phyloP scores from a whole-genome alignment of 2,888 invertebrate species.

The Colletes collaris region DNA sequence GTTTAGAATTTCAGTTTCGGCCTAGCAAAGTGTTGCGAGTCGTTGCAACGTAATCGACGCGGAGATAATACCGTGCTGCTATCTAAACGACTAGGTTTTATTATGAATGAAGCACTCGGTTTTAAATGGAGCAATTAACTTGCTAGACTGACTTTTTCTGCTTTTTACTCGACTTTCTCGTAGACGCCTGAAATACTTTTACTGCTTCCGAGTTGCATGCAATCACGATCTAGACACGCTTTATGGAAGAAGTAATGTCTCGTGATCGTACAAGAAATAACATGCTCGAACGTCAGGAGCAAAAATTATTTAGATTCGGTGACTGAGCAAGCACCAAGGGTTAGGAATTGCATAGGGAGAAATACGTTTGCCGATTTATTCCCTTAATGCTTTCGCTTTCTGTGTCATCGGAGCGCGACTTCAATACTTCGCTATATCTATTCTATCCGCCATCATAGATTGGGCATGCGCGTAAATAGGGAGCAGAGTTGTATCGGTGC shows the following conservation, averaged over 20 bases:
- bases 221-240: background rate
- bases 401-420: too few species aligned
- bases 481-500: too few species aligned
- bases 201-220: background rate
- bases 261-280: too few species aligned
- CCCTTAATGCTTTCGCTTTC: too few species aligned
- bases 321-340: too few species aligned
- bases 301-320: too few species aligned
- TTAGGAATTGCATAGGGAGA: too few species aligned
- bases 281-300: too few species aligned
- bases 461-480: too few species aligned
- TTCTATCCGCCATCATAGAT: too few species aligned
- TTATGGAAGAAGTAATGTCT: background rate
- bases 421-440: too few species aligned
- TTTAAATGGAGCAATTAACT: conserved; percentile 24
- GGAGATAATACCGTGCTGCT: background rate
- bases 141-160: conserved; percentile 5
- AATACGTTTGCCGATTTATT: too few species aligned
- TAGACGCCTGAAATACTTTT: background rate
- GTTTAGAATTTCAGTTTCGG: background rate
- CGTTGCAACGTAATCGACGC: background rate
- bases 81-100: background rate
- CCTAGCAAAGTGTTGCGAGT: background rate
- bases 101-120: conserved; percentile 16
- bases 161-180: background rate